Base-by-base conservation (phyloP, 2,888 invertebrate genomes). In the Lepidochrysops patricia region DNA sequence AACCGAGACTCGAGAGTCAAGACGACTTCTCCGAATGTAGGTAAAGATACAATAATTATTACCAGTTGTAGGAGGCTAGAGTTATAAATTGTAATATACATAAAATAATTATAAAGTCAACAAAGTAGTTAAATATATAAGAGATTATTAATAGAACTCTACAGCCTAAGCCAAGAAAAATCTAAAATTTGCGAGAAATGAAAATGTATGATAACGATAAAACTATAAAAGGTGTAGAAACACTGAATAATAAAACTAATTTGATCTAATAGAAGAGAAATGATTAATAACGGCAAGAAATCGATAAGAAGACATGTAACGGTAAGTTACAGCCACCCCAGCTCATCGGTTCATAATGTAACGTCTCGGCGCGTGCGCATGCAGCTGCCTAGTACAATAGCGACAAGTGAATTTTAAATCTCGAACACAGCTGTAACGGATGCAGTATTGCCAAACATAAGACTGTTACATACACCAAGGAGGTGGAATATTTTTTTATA, bases 391-490 rank as follows among this genome's bases (percentile, higher is more conserved):
- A 7, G 19, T 52, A 19, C 19, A 15, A 32, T 52, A 27, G 66
- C 67, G 61, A 70, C 71, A 72, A 71, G 70, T 70, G 71, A 66
- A 67, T 61, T 68, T 69, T 57, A 63, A 70, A 68, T 68, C 66
- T 65, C 60, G 63, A 65, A 66, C 58, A 70, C 75, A 76, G 72
- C 73, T 74, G 75, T 61, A 63, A 64, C 32, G 32, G 32, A 54
- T 54, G 54, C 32, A 54, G 19, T 27, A 27, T 13, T 54, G 32
- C 54, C 54, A 54, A 54, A 13, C 13, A 29, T 19, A 54, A 15
- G 32, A 50, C 29, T 29, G 7, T 50, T 37, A 9, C 9, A 29
- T 29, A 13, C 19, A 1, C 13, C 9, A 43, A 43, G 19, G 19
- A 43, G 19, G 43, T 23, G 12, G 2, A 35, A 1, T 35, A 19